Percentiles rank a stretch among this genome's conserved stretches.
Conservation (phyloP, 2,888 invertebrate species). For the Diabrotica balteata region DNA sequence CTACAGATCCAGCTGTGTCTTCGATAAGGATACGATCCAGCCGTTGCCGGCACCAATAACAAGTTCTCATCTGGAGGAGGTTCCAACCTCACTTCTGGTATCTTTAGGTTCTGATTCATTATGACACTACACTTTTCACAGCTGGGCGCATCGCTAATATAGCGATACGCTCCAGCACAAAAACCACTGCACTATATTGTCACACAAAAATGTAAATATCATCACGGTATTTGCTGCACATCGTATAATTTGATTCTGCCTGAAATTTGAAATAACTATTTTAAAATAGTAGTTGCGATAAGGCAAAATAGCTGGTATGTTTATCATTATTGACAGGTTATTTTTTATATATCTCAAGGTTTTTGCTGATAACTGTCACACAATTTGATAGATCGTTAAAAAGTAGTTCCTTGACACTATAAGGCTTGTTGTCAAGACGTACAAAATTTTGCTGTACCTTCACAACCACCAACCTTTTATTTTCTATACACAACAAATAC, state of each 20-base stretch:
- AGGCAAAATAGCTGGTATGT: too few relatives aligned
- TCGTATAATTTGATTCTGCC: background rate
- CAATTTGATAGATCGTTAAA: too few relatives aligned
- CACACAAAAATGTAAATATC: background rate
- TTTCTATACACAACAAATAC: too few relatives aligned
- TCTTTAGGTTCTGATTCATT: conserved; percentile 70
- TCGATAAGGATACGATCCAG: conserved; percentile 60
- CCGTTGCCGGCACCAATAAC: conserved; percentile 60
- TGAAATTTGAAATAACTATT: too few relatives aligned
- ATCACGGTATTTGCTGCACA: background rate
- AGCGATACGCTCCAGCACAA: conserved; percentile 37
- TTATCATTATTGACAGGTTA: too few relatives aligned
- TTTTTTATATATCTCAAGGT: too few relatives aligned
- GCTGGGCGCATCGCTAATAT: conserved; percentile 41
- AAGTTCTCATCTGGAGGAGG: conserved; percentile 62
- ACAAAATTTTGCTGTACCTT: too few relatives aligned
- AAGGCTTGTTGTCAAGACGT: too few relatives aligned
- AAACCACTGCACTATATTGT: conserved; percentile 7
- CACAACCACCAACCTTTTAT: too few relatives aligned
- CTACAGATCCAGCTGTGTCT: conserved; percentile 81
- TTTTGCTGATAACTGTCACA: too few relatives aligned
- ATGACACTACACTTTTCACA: conserved; percentile 33
- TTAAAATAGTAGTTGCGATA: too few relatives aligned
- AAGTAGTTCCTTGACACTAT: too few relatives aligned
- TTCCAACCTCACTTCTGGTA: conserved; percentile 74